These are phyloP conservation scores for Phaedon cochleariae DNA, from an alignment of 2,888 invertebrate genomes.

Conservation along the genomic window DNA sequence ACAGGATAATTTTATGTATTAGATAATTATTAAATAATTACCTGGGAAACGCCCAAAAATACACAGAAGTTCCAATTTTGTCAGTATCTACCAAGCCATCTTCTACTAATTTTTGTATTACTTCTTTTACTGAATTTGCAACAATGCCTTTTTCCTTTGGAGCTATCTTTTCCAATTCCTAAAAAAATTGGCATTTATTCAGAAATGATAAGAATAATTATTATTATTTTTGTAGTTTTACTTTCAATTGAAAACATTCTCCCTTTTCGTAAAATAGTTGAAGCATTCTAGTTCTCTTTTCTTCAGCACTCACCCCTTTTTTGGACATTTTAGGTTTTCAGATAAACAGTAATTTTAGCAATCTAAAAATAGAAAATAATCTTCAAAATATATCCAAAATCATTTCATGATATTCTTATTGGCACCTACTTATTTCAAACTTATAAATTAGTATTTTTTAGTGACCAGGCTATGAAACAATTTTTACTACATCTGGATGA, in stretches of 20 bases:
- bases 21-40: constrained; percentile 56
- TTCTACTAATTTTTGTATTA: constrained; percentile 83
- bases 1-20: too few relatives aligned
- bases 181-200: constrained; percentile 7
- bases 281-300: constrained; percentile 68
- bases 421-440: neutral
- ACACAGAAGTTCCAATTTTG: constrained; percentile 89
- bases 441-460: constrained; percentile 58
- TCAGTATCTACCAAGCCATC: constrained; percentile 88
- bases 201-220: neutral
- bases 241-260: constrained; percentile 57
- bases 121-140: constrained; percentile 87
- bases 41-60: constrained; percentile 94
- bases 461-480: constrained; percentile 99
- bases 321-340: constrained; percentile 39
- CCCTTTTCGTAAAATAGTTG: constrained; percentile 61
- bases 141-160: constrained; percentile 92
- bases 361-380: too few relatives aligned
- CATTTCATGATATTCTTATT: too few relatives aligned
- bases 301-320: constrained; percentile 44
- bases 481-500: constrained; percentile 96
- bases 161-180: constrained; percentile 87
- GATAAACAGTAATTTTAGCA: neutral
- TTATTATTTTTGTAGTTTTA: constrained; percentile 2
- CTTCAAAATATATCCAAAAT: too few relatives aligned